These are phyloP conservation scores for Nilaparvata lugens DNA, from an alignment of 1,140 invertebrate species.

Conservation along the genomic window DNA sequence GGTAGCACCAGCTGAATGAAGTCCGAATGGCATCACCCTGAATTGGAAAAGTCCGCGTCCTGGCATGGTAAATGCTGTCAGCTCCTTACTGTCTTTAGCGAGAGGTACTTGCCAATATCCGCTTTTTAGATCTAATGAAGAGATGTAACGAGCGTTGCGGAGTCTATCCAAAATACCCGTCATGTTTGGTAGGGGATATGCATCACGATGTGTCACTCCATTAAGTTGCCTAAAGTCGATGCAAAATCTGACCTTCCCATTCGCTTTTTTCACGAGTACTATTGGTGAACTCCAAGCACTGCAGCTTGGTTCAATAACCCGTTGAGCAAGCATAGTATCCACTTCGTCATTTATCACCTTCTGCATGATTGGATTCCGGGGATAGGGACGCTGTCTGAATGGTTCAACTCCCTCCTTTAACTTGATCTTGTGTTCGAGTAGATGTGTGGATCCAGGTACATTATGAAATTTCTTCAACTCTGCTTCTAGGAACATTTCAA, in stretches of 20 bases:
- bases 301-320: slow-evolving; percentile 34
- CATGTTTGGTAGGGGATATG: background rate
- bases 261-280: slow-evolving; percentile 42
- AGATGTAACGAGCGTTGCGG: background rate
- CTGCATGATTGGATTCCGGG: background rate
- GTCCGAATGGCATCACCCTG: slow-evolving; percentile 36
- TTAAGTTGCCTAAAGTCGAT: slow-evolving; percentile 40
- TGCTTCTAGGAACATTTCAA: too few relatives aligned
- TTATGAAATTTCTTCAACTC: too few relatives aligned
- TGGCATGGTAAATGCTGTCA: background rate
- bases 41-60: slow-evolving; percentile 36
- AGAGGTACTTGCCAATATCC: background rate
- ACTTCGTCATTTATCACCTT: slow-evolving; percentile 16
- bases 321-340: slow-evolving; percentile 27
- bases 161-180: background rate
- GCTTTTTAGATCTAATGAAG: background rate
- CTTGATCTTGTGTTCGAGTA: too few relatives aligned
- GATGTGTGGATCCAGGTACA: too few relatives aligned
- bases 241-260: slow-evolving; percentile 37
- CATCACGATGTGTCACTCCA: slow-evolving; percentile 25
- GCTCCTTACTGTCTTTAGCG: background rate
- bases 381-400: too few relatives aligned
- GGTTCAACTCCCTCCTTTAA: too few relatives aligned
- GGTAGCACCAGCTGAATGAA: slow-evolving; percentile 34
- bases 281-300: slow-evolving; percentile 38